These are phyloP conservation scores for Discoglossus pictus DNA, from an alignment of 2,797 vertebrate species.

Conservation along the genomic window DNA sequence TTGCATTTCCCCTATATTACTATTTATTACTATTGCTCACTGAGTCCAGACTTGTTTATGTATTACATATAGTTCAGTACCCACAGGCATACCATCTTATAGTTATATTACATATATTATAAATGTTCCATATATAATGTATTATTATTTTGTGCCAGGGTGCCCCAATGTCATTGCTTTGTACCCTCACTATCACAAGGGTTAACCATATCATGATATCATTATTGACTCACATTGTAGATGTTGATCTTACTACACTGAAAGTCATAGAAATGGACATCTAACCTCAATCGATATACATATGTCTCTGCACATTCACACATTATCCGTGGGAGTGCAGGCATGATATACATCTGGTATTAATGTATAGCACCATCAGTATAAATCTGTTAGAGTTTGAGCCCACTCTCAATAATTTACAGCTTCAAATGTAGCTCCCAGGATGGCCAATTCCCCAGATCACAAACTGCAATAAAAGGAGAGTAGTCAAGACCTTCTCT, in stretches of 20 bases:
- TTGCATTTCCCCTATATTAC: too few relatives aligned
- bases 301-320: constrained; percentile 22
- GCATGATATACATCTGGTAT: constrained; percentile 19
- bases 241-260: constrained; percentile 18
- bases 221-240: constrained; percentile 1
- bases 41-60: too few relatives aligned
- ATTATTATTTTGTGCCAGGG: too few relatives aligned
- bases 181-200: too few relatives aligned
- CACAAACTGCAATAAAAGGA: constrained; percentile 51
- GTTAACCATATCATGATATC: constrained; percentile 15
- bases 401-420: constrained; percentile 40
- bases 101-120: too few relatives aligned
- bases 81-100: too few relatives aligned
- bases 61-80: too few relatives aligned
- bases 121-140: too few relatives aligned
- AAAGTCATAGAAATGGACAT: constrained; percentile 12
- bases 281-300: constrained; percentile 31
- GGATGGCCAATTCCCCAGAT: constrained; percentile 41
- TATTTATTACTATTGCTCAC: too few relatives aligned
- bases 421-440: constrained; percentile 33
- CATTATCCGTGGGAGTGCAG: constrained; percentile 27
- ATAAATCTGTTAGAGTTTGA: constrained; percentile 44
- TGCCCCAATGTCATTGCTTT: too few relatives aligned
- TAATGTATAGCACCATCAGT: constrained; percentile 46
- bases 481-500: constrained; percentile 11